These are phyloP conservation scores for Philhelius pedissequus DNA, from an alignment of 2,888 invertebrate species.

Conservation along the genomic window DNA sequence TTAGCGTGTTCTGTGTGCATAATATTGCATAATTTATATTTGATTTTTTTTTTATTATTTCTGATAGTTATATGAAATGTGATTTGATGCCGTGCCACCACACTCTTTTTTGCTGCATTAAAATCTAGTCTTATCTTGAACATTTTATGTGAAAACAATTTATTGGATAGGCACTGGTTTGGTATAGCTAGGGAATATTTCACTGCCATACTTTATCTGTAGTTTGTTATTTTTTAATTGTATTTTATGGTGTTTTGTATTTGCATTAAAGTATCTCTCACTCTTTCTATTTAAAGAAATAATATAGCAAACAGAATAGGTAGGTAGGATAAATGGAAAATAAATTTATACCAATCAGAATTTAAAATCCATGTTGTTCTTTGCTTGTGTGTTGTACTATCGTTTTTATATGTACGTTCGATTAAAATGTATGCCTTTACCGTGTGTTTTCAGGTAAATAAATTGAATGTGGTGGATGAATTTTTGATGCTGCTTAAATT, in stretches of 20 bases:
- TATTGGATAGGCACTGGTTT: neutral
- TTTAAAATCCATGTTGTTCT: neutral
- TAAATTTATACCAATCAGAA: neutral
- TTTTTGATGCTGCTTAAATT: neutral
- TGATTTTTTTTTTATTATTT: neutral
- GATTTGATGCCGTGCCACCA: neutral
- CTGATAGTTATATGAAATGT: neutral
- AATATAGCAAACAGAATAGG: neutral
- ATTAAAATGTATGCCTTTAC: neutral
- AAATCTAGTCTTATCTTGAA: slow-evolving; percentile 49
- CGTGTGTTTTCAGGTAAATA: slow-evolving; percentile 1
- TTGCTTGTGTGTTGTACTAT: neutral
- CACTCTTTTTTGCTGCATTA: slow-evolving; percentile 33
- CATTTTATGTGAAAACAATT: slow-evolving; percentile 23
- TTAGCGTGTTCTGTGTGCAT: slow-evolving; percentile 19
- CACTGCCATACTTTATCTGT: slow-evolving; percentile 31
- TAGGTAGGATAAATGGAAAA: neutral
- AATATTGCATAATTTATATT: slow-evolving; percentile 12
- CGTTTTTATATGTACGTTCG: neutral
- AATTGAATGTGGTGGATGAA: neutral
- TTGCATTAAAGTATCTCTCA: neutral
- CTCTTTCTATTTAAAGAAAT: neutral
- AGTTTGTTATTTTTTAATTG: neutral
- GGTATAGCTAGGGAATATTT: slow-evolving; percentile 40
- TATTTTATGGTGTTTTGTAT: neutral